These are phyloP conservation scores for Psilopsiagon aurifrons DNA, from an alignment of 2,113 vertebrate genomes.

Conservation along the genomic window DNA sequence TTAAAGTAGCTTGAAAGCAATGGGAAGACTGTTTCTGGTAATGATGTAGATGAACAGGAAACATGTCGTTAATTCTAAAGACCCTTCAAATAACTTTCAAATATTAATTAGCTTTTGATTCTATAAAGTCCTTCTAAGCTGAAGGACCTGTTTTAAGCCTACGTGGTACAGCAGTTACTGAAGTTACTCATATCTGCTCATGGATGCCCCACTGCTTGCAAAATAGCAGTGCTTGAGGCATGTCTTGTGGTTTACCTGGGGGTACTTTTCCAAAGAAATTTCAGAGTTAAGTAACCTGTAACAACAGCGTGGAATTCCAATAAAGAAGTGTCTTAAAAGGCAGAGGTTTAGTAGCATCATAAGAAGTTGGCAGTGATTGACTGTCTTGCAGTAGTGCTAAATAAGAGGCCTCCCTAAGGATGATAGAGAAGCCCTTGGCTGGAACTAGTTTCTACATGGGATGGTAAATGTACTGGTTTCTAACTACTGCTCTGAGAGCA, in stretches of 20 bases:
- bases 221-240: neutral
- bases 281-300: neutral
- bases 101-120: neutral
- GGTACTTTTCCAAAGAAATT: neutral
- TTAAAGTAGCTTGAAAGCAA: neutral
- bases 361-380: neutral
- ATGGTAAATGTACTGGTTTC: neutral
- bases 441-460: neutral
- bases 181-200: neutral
- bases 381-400: neutral
- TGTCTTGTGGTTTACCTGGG: neutral
- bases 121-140: neutral
- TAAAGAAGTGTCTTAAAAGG: neutral
- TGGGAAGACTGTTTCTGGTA: neutral
- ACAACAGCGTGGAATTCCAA: neutral
- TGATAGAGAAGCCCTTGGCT: neutral
- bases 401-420: neutral
- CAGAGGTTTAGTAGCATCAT: neutral
- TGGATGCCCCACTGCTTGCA: neutral
- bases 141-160: neutral
- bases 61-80: neutral
- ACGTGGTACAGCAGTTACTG: neutral
- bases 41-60: neutral
- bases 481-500: neutral
- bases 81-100: neutral